Percentiles rank a stretch among this genome's conserved stretches.
phyloP scores from a whole-genome alignment of 2,797 vertebrate species.

The Rhodeus uyekii region DNA sequence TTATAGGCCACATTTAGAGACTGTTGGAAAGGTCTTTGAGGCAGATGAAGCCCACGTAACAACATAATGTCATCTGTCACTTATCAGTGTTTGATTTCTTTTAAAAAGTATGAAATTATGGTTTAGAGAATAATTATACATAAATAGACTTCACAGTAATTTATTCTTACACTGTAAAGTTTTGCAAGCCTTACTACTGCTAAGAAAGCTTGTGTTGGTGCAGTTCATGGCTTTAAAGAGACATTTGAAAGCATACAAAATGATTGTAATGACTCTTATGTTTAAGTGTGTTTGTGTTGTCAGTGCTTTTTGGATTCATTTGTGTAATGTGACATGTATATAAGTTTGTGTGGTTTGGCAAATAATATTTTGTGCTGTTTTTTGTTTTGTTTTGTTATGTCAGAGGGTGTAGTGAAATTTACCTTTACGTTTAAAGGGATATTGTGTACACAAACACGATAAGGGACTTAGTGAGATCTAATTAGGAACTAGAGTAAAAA shows the following conservation, averaged over 20 bases:
- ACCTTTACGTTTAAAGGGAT: conserved; percentile 62
- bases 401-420: conserved; percentile 74
- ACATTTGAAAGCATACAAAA: conserved; percentile 57
- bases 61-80: conserved; percentile 7
- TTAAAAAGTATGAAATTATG: not conserved
- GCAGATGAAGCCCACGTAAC: conserved; percentile 8
- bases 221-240: conserved; percentile 56
- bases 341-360: conserved; percentile 79
- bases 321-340: conserved; percentile 82
- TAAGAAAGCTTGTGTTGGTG: conserved; percentile 65
- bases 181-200: conserved; percentile 72
- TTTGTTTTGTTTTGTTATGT: conserved; percentile 64
- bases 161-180: conserved; percentile 76
- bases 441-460: conserved; percentile 65
- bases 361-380: conserved; percentile 75
- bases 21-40: conserved; percentile 9
- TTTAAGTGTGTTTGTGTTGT: conserved; percentile 83
- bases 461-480: not conserved
- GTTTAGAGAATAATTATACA: conserved; percentile 25
- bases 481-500: conserved; percentile 45
- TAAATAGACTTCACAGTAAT: conserved; percentile 55
- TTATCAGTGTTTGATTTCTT: conserved; percentile 45
- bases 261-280: conserved; percentile 79
- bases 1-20: not conserved
- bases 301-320: conserved; percentile 80